Conservation (phyloP, 2,797 vertebrate genomes). For the Darevskia mixta region DNA sequence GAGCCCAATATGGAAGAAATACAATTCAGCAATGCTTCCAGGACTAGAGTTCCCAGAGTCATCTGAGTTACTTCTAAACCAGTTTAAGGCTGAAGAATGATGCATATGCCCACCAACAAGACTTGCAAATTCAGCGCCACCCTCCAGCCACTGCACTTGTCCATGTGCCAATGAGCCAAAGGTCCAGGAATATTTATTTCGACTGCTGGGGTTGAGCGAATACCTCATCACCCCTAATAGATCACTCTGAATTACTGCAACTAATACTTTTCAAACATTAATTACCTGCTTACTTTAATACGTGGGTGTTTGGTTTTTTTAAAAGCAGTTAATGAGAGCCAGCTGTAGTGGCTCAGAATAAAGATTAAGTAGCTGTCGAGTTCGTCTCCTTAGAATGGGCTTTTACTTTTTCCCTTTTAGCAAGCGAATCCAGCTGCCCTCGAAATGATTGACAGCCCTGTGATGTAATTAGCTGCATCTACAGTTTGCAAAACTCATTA, state of each 20-base stretch:
- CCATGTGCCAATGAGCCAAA: not conserved
- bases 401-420: conserved; percentile 24
- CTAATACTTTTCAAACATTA: conserved; percentile 20
- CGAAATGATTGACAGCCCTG: too few species aligned
- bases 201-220: not conserved
- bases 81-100: too few species aligned
- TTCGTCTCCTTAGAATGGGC: conserved; percentile 34
- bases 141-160: too few species aligned
- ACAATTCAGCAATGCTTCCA: too few species aligned
- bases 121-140: too few species aligned
- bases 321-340: conserved; percentile 20
- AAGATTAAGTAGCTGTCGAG: conserved; percentile 49
- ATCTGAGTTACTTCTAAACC: too few species aligned
- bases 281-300: conserved; percentile 35
- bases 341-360: not conserved
- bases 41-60: too few species aligned
- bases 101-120: too few species aligned
- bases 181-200: not conserved
- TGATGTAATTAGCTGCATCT: conserved; percentile 44
- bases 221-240: conserved; percentile 22
- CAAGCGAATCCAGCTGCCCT: too few species aligned
- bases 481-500: conserved; percentile 24
- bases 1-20: too few species aligned
- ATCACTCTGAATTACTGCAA: not conserved
- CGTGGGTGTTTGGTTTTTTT: not conserved